Evolutionary conservation across 1,140 invertebrate species (phyloP), one percentile per base, ranked within the genome.

Genomic region (Drosophila varians): DNA sequence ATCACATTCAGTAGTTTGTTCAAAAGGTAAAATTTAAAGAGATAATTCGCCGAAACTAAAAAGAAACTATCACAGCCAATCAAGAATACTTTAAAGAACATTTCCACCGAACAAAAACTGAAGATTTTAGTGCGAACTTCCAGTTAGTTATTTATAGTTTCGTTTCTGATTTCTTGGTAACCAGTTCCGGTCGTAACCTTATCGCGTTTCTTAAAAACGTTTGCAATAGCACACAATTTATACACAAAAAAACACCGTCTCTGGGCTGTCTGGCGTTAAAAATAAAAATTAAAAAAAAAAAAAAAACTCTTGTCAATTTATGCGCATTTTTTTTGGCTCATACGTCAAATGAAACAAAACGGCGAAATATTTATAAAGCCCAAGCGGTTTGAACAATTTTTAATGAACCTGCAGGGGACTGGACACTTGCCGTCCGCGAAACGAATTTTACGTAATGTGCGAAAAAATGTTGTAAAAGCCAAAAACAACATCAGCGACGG

Each of bases 1-100:
- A 84, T 78, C 74, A 86, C 66, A 84, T 84, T 84, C 76, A 84
- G 80, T 84, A 84, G 80, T 84, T 84, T 84, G 80, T 80, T 86
- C 48, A 61, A 80, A 86, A 86, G 80, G 80, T 86, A 84, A 84
- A 60, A 65, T 64, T 46, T 21, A 52, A 21, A 52, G 25, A 26
- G 46, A 28, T 48, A 58, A 66, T 55, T 55, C 54, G 34, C 53
- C 55, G 66, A 58, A 60, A 47, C 46, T 69, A 60, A 55, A 48
- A 57, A 19, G 14, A 54, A 66, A 76, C 49, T 65, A 75, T 54
- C 53, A 43, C 38, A 40, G n/a, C n/a, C n/a, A 18, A 61, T 28
- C n/a, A 47, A 23, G 43, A 18, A 45, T 14, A 49, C 12, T 18
- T 28, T 21, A 12, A 12, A 7, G 14, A 58, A 40, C 12, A 18